Base-by-base conservation (phyloP, 2,113 vertebrate species). In the Onychostruthus taczanowskii region DNA sequence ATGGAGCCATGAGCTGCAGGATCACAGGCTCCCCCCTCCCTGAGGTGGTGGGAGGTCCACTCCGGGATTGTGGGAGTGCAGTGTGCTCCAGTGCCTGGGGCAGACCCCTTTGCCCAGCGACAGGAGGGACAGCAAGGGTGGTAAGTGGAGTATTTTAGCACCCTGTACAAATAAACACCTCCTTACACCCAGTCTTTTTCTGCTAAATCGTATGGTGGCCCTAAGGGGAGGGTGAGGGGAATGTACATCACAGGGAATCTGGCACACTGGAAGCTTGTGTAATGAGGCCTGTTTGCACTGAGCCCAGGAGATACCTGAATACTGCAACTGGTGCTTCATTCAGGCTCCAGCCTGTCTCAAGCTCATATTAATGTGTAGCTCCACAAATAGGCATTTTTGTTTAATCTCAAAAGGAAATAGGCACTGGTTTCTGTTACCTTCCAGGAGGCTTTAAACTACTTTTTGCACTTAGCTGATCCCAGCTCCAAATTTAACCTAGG, bases 11-110 rank as follows among this genome's bases (percentile, higher is more conserved):
- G 41, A 90, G 39, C 46, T 0, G 0, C 56, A 49, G 64, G 31
- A 30, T 37, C 35, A 56, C 4, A 2, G 37, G 11, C 16, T 19
- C 30, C 13, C 14, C 66, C 33, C 23, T 62, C 10, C 50, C 37
- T 5, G 6, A 16, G 47, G 16, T 1, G 2, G 21, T 31, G 43
- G 24, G 20, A 74, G 21, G 21, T 62, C 63, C 49, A 11, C n/a
- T 41, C 61, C 1, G 0, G 0, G 66, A 47, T 4, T 69, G 16
- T 13, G 3, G 4, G 31, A 46, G 4, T 53, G n/a, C 64, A 47
- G 7, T 1, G 0, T 44, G 41, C 78, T 47, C 1, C 5, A 26
- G 59, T 33, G 47, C 68, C 17, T 2, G 43, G 61, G n/a, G 31
- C 49, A 66, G 50, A 19, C 6, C 6, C 7, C 52, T 63, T 44